A percentile compares a stretch with the other conserved stretches of the same genome.
These are phyloP conservation scores for Aurelia aurita DNA, from an alignment of 30 jellyfish, hydroid and myxozoan genomes.

Conservation along the genomic window DNA sequence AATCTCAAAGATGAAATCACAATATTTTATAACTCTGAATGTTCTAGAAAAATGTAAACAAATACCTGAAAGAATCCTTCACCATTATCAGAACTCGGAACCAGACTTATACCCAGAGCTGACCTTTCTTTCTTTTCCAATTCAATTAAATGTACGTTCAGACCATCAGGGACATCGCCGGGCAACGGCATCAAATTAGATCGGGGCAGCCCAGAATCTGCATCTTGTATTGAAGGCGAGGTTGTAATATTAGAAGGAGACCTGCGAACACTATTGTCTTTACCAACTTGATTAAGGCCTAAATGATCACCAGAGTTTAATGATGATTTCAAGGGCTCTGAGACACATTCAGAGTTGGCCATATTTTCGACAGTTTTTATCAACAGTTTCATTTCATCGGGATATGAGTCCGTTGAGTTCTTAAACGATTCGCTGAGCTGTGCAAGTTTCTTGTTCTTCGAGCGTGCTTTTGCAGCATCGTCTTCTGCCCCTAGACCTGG, in stretches of 20 bases:
- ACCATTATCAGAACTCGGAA: constrained; percentile 63
- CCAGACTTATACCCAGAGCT: constrained; percentile 91
- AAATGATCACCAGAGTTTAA: constrained; percentile 7
- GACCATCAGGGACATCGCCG: constrained; percentile 87
- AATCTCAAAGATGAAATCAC: no score
- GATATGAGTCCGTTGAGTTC: constrained; percentile 61
- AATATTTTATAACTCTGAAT: no score
- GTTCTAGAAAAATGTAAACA: no score
- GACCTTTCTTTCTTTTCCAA: constrained; percentile 62
- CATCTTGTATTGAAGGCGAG: constrained; percentile 16
- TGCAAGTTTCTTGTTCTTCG: constrained; percentile 37
- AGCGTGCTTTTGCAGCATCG: constrained; percentile 20
- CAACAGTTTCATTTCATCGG: constrained; percentile 62
- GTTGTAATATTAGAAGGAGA: constrained; percentile 28
- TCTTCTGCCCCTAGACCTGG: constrained; percentile 72
- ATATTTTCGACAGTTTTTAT: constrained; percentile 44
- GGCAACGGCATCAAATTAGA: constrained; percentile 72
- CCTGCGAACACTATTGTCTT: constrained; percentile 23
- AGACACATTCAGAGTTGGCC: constrained; percentile 38
- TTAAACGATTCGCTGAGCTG: constrained; percentile 51
- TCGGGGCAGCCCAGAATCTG: constrained; percentile 41
- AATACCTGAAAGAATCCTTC: constrained; percentile 87
- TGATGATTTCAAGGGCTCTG: constrained; percentile 34
- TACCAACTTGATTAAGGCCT: background rate
- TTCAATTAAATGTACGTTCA: constrained; percentile 72